Conservation (phyloP, 2,797 vertebrate species). For the Echiichthys vipera region DNA sequence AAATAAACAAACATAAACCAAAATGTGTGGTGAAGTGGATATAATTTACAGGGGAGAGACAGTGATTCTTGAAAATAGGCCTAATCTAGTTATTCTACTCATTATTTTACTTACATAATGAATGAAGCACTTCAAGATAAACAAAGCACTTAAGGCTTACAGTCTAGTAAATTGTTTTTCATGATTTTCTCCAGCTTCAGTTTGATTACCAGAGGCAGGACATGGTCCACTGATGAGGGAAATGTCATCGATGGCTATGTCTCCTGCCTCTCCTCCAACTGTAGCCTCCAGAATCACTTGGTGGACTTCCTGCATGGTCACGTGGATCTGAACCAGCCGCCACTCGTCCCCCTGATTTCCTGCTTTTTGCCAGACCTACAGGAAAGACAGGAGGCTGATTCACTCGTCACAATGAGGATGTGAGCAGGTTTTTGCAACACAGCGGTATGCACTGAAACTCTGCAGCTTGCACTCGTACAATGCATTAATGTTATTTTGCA, state of each 20-base stretch:
- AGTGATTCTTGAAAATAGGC: neutral
- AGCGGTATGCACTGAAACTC: slow-evolving; percentile 44
- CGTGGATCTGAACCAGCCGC: slow-evolving; percentile 74
- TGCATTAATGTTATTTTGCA: slow-evolving; percentile 70
- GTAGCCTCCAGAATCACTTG: slow-evolving; percentile 82
- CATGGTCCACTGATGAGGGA: slow-evolving; percentile 73
- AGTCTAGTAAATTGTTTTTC: neutral
- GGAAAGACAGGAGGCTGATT: slow-evolving; percentile 73
- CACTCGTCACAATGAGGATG: slow-evolving; percentile 78
- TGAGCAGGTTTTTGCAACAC: slow-evolving; percentile 74
- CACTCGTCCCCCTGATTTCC: slow-evolving; percentile 80
- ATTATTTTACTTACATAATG: neutral
- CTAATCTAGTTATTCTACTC: neutral
- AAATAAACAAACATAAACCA: too few species aligned
- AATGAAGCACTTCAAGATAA: neutral
- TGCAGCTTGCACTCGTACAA: slow-evolving; percentile 51
- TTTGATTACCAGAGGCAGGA: slow-evolving; percentile 72
- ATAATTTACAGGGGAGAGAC: neutral
- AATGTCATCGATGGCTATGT: slow-evolving; percentile 84
- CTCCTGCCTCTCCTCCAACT: slow-evolving; percentile 80
- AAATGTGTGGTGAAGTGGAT: neutral
- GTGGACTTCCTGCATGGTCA: slow-evolving; percentile 75
- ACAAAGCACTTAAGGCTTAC: neutral
- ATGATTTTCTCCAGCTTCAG: neutral
- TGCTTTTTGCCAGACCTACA: slow-evolving; percentile 84